Percentiles rank a stretch among this genome's conserved stretches.
phyloP scores from a whole-genome alignment of 2,113 vertebrate species.

The Manacus vitellinus region DNA sequence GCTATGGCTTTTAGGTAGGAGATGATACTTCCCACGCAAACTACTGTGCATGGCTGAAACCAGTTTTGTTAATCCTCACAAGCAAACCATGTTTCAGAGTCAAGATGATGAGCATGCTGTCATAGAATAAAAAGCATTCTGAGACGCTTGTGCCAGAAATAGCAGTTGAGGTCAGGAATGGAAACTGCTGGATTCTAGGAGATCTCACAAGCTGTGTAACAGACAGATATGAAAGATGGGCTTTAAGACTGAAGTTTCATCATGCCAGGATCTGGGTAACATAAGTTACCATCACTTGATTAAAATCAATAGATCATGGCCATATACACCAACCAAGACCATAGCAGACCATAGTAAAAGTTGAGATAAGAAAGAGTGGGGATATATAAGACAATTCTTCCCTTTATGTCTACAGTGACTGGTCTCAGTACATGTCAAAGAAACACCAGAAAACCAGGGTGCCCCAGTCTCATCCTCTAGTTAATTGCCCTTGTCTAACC shows the following conservation, averaged over 20 bases:
- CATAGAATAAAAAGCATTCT: background rate
- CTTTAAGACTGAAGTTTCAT: background rate
- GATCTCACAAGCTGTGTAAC: accelerated
- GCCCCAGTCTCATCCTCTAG: background rate
- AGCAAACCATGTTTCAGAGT: background rate
- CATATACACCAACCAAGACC: background rate
- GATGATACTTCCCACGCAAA: background rate
- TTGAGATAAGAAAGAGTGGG: background rate
- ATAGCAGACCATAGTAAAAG: background rate
- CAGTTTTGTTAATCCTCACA: background rate
- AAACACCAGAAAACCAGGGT: background rate
- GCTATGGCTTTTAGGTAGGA: background rate
- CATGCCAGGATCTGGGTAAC: background rate
- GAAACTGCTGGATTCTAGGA: background rate
- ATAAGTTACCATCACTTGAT: background rate
- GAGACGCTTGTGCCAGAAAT: background rate
- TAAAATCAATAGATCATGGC: background rate
- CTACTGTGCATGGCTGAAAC: background rate
- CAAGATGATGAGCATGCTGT: background rate
- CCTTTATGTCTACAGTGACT: background rate
- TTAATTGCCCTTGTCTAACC: too few relatives aligned
- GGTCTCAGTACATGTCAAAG: background rate
- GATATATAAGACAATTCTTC: background rate
- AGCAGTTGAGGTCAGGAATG: background rate
- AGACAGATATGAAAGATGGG: background rate